Evolutionary conservation across 2,888 invertebrate species (phyloP), one percentile per base, ranked within the genome.

Genomic region (Germaria angustata): DNA sequence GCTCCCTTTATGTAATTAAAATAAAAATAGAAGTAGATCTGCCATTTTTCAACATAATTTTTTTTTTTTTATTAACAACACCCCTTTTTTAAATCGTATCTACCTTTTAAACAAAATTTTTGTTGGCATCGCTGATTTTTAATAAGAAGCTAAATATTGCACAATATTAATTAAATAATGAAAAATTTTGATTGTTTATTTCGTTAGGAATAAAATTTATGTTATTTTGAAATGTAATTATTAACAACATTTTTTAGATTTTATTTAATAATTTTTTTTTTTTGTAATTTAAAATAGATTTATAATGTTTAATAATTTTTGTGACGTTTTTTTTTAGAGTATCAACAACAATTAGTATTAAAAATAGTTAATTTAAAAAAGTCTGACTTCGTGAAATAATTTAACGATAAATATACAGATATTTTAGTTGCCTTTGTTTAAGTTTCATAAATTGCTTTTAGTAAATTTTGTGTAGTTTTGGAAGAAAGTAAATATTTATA

Each of bases 321-420:
- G 0, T 44, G 20, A 24, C 11, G 17, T 28, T 24, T 17, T 71
- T 73, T 65, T 34, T 36, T 51, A 28, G 0, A 51, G 13, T 55
- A 65, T 39, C 72, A 76, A 79, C 81, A 82, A 77, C 66, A 79
- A 63, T 76, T 59, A 73, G 68, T 73, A 76, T 81, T 72, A 81
- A 77, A 81, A 81, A 72, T 81, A 73, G 71, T 65, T 72, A 66
- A 71, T 66, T 63, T 66, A 82, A 84, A 82, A 84, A 88, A 87
- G 85, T 84, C 24, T 13, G 1, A 39, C n/a, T 55, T 15, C 20
- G n/a, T 13, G 15, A 49, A 84, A 86, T 85, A 15, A 22, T 41
- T 36, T 36, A 73, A 28, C 3, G 17, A 44, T 44, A 63, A 63
- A 75, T 65, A 63, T 53, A 73, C 41, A 57, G 24, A 53, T 81